These are phyloP conservation scores for Entelurus aequoreus DNA, from an alignment of 2,113 vertebrate genomes.

Conservation along the genomic window DNA sequence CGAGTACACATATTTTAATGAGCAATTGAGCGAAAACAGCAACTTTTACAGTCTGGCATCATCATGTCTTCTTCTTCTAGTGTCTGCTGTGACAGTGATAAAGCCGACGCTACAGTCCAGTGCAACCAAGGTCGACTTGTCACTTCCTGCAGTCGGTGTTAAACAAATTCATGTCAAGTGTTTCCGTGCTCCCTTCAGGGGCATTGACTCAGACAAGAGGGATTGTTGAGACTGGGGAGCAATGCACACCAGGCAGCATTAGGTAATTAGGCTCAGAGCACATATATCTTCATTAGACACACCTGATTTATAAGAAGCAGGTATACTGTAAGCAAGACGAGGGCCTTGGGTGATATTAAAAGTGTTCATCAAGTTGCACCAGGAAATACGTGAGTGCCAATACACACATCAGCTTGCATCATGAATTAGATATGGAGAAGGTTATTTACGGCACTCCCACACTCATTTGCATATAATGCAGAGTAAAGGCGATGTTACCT, in stretches of 20 bases:
- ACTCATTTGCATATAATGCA: not conserved
- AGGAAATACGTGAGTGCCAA: conserved; percentile 12
- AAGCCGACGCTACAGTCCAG: conserved; percentile 10
- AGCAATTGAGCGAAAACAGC: not conserved
- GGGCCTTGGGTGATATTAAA: conserved; percentile 4
- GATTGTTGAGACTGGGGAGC: conserved; percentile 12
- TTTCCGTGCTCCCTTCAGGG: conserved; percentile 18
- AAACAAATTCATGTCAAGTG: conserved; percentile 21
- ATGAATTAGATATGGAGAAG: conserved; percentile 6
- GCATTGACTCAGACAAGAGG: conserved; percentile 1
- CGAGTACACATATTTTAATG: not conserved
- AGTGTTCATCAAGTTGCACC: conserved; percentile 10
- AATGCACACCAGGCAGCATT: conserved; percentile 13
- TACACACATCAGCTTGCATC: conserved; percentile 16
- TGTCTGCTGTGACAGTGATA: conserved; percentile 5
- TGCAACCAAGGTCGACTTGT: conserved; percentile 4
- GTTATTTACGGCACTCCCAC: not conserved
- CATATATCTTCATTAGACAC: conserved; percentile 7
- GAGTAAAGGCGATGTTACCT: conserved; percentile 18
- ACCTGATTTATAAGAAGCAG: conserved; percentile 15
- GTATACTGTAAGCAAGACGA: not conserved
- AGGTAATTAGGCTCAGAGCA: conserved; percentile 26
- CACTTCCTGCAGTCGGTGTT: conserved; percentile 10
- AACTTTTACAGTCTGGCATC: not conserved
- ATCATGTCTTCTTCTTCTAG: not conserved